Evolutionary conservation across 2,113 vertebrate genomes (phyloP).

Genomic region (Gracilinanus agilis): DNA sequence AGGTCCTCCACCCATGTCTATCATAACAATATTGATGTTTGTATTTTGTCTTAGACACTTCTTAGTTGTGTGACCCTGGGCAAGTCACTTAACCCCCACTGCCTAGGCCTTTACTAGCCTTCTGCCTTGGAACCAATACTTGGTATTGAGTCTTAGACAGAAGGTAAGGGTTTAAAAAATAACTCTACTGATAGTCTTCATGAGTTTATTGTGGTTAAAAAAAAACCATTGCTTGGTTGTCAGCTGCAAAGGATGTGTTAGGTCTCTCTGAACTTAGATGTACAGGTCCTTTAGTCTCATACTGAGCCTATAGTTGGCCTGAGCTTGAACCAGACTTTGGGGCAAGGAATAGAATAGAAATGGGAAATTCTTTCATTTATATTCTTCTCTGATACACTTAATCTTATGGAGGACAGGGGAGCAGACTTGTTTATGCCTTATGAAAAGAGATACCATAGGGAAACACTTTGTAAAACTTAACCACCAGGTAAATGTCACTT

Average conservation of each 20-base stretch:
- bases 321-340: neutral
- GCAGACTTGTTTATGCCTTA: neutral
- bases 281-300: neutral
- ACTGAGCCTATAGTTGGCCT: neutral
- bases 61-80: no score
- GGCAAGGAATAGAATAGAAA: neutral
- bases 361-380: neutral
- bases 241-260: neutral
- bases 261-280: neutral
- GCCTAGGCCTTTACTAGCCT: no score
- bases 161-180: no score
- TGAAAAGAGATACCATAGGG: neutral
- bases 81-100: no score
- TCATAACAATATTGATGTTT: neutral
- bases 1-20: neutral
- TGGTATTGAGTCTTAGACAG: no score
- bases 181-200: neutral
- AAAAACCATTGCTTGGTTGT: neutral
- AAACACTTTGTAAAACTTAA: neutral
- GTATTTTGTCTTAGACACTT: no score
- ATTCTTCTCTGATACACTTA: neutral
- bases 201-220: neutral
- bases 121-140: no score
- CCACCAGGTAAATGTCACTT: neutral
- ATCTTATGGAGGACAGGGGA: neutral